Evolutionary conservation across 2,113 vertebrate genomes (phyloP), one percentile per base, ranked within the genome.

Genomic region (Megaceryle maxima): DNA sequence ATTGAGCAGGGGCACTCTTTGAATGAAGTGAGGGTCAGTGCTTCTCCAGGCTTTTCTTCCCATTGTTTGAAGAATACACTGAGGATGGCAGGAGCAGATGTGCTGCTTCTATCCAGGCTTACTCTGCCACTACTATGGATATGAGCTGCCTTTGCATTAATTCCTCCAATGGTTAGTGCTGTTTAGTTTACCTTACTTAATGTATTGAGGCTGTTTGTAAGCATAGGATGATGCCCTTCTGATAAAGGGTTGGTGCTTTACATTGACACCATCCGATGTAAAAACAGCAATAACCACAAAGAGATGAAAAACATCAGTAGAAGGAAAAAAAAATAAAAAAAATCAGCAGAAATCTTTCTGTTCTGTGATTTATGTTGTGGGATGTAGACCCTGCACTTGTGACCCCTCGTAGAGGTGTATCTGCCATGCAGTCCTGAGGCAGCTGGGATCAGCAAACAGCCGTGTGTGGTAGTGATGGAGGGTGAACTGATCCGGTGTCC

Each of bases 71-170:
- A 87, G 88, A 93, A 96, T 94, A 87, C 88, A 91, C 91, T 86
- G 90, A 95, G 89, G 92, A 97, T 87, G 92, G 59, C 88, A 82
- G 83, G 92, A 97, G 96, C 97, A 97, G 97, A 97, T 96, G 97
- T 90, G 88, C 87, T 76, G 80, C 66, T 86, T 88, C 91, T 95
- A 6, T 94, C 91, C 18, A 4, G 87, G 88, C 68, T 87, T 91
- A 62, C 84, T 94, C 87, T 63, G 35, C 68, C 75, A 57, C 80
- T 87, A 2, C 51, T 88, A 50, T 37, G 68, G 91, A 68, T 92
- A 76, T 1, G 44, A 83, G 60, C 82, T 95, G 84, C 69, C 56
- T 90, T 80, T 77, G 70, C 92, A 63, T 92, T 92, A 83, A 96
- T 91, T 85, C 81, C 69, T 83, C 56, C 3, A 1, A 5, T 51